Evolutionary conservation across 2,797 vertebrate species (phyloP).

Genomic region (Microhierax caerulescens): DNA sequence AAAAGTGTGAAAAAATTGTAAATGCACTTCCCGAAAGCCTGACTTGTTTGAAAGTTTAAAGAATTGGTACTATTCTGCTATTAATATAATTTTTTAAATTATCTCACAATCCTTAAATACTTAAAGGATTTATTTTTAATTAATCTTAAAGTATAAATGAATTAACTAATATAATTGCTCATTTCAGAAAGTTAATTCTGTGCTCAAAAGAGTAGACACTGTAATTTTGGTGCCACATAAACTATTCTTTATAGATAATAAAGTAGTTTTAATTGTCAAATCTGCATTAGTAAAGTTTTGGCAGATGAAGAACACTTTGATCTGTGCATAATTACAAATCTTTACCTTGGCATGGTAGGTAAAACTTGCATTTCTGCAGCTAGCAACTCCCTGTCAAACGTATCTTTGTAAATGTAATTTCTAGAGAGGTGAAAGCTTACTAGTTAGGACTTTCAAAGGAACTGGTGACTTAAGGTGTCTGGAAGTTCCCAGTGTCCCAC

Average conservation of each 20-base stretch:
- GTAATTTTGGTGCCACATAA: neutral
- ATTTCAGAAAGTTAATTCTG: constrained; percentile 14
- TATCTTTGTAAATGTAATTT: neutral
- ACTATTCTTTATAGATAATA: neutral
- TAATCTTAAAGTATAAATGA: neutral
- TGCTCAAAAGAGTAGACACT: neutral
- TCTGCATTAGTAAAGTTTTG: neutral
- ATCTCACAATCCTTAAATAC: neutral
- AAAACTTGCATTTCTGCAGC: neutral
- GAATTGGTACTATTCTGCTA: neutral
- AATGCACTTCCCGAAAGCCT: neutral
- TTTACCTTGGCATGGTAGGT: neutral
- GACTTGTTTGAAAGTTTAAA: neutral
- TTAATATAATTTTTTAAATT: neutral
- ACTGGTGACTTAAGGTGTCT: neutral
- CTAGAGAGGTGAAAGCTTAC: neutral
- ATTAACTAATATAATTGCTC: constrained; percentile 6
- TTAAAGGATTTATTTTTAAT: neutral
- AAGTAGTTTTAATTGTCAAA: constrained; percentile 1
- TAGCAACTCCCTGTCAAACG: neutral
- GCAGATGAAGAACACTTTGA: neutral
- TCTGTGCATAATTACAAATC: neutral
- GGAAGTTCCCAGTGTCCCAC: neutral
- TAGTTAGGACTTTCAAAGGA: neutral
- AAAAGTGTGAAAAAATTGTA: neutral